Evolutionary conservation across 37 sponge, comb jelly and placozoan genomes (phyloP).

Genomic region (Aplysina aerophoba): DNA sequence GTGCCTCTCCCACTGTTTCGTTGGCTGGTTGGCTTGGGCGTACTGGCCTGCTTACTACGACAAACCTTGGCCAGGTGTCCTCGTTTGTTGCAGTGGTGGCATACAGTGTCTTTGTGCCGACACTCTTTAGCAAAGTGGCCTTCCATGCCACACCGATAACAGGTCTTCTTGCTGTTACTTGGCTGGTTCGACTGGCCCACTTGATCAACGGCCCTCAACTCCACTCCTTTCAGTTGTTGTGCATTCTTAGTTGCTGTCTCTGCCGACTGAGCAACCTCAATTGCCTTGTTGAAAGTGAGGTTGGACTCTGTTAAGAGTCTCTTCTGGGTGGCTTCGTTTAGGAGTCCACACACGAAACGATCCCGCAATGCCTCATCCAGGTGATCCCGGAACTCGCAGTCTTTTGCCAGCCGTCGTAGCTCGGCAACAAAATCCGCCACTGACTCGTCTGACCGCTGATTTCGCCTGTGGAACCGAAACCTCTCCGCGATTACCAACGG

Average conservation of each 20-base stretch:
- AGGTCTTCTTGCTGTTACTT: too few relatives aligned
- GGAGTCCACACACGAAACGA: constrained; percentile 10
- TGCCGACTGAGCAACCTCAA: not conserved
- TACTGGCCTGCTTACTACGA: too few relatives aligned
- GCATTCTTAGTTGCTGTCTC: not conserved
- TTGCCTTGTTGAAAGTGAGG: not conserved
- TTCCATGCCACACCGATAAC: too few relatives aligned
- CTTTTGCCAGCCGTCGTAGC: not conserved
- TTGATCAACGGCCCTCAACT: not conserved
- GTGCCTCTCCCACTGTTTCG: too few relatives aligned
- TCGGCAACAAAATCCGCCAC: not conserved
- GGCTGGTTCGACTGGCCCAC: too few relatives aligned
- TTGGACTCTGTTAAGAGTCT: not conserved
- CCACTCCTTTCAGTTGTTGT: not conserved
- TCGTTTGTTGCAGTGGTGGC: too few relatives aligned
- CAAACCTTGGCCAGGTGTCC: too few relatives aligned
- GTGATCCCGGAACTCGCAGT: not conserved
- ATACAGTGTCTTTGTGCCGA: too few relatives aligned
- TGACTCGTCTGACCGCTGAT: not conserved
- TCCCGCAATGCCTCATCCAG: constrained; percentile 18
- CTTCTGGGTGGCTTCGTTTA: not conserved
- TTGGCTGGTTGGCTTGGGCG: too few relatives aligned
- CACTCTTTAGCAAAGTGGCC: too few relatives aligned
- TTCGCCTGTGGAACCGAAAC: not conserved
- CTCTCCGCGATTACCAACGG: not conserved